A percentile compares a stretch with the other conserved stretches of the same genome.
Conservation (phyloP, 1,140 invertebrate species). For the Drosophila micromelanica region DNA sequence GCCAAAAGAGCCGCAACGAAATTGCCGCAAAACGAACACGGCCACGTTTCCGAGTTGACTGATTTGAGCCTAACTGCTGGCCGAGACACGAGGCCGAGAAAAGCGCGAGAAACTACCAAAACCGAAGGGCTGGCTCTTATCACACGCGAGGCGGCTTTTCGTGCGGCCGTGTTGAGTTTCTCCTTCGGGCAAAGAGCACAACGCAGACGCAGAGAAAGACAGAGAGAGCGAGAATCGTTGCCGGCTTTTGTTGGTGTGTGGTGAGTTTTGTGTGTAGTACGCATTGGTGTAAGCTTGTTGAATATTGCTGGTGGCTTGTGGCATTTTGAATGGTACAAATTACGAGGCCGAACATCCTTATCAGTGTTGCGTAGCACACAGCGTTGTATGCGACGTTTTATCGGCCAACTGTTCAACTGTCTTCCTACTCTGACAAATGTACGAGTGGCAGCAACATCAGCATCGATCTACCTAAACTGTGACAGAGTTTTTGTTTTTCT, state of each 20-base stretch:
- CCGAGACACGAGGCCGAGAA: constrained; percentile 38
- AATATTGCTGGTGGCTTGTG: constrained; percentile 32
- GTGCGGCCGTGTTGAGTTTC: constrained; percentile 40
- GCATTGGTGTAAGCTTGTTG: constrained; percentile 60
- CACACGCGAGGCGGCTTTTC: constrained; percentile 18
- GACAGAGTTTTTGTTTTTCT: neutral
- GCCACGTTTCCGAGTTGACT: constrained; percentile 83
- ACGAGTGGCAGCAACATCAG: too few species aligned
- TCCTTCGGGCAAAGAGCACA: constrained; percentile 20
- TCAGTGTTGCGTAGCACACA: constrained; percentile 53
- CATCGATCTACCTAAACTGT: neutral
- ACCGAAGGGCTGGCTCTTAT: constrained; percentile 52
- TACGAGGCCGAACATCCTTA: constrained; percentile 35
- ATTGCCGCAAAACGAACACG: constrained; percentile 73
- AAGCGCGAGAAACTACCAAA: neutral
- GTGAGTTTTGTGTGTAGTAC: constrained; percentile 43
- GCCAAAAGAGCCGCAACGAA: constrained; percentile 55
- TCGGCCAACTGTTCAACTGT: constrained; percentile 16
- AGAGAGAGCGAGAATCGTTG: constrained; percentile 3
- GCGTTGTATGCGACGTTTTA: constrained; percentile 25
- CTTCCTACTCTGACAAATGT: constrained; percentile 19
- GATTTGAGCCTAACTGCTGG: constrained; percentile 55
- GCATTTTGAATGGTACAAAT: constrained; percentile 22
- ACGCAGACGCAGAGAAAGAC: constrained; percentile 41
- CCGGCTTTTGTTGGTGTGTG: constrained; percentile 76